Evolutionary conservation across 2,797 vertebrate genomes (phyloP), one percentile per base, ranked within the genome.

Genomic region (Ibycter americanus): DNA sequence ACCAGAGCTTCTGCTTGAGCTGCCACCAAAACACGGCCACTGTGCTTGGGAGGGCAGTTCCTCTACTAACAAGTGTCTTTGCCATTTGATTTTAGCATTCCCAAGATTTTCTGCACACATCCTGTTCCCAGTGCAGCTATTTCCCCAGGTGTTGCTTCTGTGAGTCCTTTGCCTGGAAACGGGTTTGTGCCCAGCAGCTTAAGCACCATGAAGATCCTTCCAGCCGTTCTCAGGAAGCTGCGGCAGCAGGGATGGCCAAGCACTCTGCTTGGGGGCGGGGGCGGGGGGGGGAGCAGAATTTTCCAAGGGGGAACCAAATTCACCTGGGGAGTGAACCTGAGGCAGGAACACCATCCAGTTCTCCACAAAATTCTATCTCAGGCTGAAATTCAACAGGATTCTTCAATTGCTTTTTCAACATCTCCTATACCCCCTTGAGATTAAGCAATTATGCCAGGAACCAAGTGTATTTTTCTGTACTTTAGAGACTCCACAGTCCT

Each of bases 201-300:
- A 0, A 16, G 26, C 38, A 8, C 0, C 0, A 3, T 1, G 20
- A 12, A 36, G 62, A 2, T 46, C 68, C 44, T 14, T 49, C 52
- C 59, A 44, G 32, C 10, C 38, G 19, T 15, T 8, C 42, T 18
- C 4, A 4, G 70, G 40, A 31, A 22, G 8, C 3, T 17, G 38
- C 2, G 2, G 12, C 8, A 7, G 21, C 23, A 16, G 13, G 4
- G 46, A 61, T 15, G 15, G 44, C 18, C 2, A 1, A 51, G 56
- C 31, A 10, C 29, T 4, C 25, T 38, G 51, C 8, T 25, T 3
- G 3, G 11, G 15, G 15, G 19, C 25, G 9, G 40, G 40, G 40
- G 40, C 16, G 19, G 29, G 9, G 40, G 40, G 40, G 40, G 19
- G 29, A 8, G 11, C 18, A 12, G 26, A 4, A 17, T 40, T 58